Conservation (phyloP, 2,888 invertebrate species). For the Notocelia uddmanniana region DNA sequence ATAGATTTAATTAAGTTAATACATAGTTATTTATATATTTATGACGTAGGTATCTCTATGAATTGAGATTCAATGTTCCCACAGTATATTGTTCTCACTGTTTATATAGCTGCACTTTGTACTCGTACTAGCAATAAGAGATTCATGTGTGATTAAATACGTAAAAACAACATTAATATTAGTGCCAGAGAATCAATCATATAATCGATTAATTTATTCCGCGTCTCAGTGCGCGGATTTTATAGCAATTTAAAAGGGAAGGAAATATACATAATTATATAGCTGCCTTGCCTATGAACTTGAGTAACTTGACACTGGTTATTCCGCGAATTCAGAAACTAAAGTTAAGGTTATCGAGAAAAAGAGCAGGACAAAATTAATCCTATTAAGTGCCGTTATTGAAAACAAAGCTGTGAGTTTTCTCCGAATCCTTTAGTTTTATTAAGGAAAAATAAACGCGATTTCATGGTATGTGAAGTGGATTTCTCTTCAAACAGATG, state of each 20-base stretch:
- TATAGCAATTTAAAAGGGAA: too few relatives aligned
- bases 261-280: too few relatives aligned
- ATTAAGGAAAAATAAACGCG: neutral
- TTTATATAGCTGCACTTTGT: neutral
- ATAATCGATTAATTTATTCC: neutral
- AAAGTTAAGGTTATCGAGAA: neutral
- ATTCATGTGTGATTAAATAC: neutral
- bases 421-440: neutral
- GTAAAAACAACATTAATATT: neutral
- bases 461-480: neutral
- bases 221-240: too few relatives aligned
- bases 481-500: constrained; percentile 1
- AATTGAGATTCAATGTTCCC: neutral
- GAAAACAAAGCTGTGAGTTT: neutral
- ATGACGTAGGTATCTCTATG: too few relatives aligned
- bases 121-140: neutral
- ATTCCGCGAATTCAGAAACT: neutral
- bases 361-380: neutral
- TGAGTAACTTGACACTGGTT: neutral
- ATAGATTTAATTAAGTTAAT: too few relatives aligned
- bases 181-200: neutral
- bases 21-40: too few relatives aligned
- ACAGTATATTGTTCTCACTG: too few relatives aligned
- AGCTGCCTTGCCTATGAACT: neutral
- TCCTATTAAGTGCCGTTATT: neutral